phyloP scores from a whole-genome alignment of 2,797 vertebrate species.

The Aphelocoma californica region DNA sequence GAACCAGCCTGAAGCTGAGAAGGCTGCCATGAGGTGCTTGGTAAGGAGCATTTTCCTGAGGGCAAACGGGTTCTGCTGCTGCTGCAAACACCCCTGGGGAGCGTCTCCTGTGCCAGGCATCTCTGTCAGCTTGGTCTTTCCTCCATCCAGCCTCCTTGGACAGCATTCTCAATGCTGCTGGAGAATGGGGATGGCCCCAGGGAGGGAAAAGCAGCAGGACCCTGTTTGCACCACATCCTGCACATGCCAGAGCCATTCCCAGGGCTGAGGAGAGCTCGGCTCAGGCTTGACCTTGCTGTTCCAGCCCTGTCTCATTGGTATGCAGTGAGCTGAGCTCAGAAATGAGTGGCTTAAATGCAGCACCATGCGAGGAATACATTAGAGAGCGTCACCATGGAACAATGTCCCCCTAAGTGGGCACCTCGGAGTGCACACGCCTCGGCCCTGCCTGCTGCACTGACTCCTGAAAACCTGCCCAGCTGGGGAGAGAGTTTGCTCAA shows the following conservation, averaged over 20 bases:
- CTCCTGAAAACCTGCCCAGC: background rate
- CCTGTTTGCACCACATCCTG: background rate
- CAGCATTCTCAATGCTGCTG: background rate
- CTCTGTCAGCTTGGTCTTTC: background rate
- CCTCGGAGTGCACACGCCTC: background rate
- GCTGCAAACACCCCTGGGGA: background rate
- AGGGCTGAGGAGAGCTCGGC: background rate
- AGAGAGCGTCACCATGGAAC: background rate
- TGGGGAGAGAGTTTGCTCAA: background rate
- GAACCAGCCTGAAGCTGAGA: background rate
- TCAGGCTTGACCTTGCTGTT: slow-evolving; percentile 41
- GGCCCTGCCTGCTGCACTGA: background rate
- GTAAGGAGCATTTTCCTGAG: background rate
- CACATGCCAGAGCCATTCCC: background rate
- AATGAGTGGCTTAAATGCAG: slow-evolving; percentile 45
- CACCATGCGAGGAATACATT: slow-evolving; percentile 3
- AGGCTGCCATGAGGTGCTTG: background rate
- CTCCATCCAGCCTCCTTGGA: background rate
- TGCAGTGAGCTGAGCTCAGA: background rate
- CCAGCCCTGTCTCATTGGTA: slow-evolving; percentile 23
- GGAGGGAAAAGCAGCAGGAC: background rate
- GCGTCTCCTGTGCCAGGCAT: background rate
- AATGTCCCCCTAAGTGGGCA: background rate
- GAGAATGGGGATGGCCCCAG: background rate
- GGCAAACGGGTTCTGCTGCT: background rate